A percentile compares a stretch with the other conserved stretches of the same genome.
These are phyloP conservation scores for Cataglyphis altisquamis DNA, from an alignment of 2,888 invertebrate genomes.

Conservation along the genomic window DNA sequence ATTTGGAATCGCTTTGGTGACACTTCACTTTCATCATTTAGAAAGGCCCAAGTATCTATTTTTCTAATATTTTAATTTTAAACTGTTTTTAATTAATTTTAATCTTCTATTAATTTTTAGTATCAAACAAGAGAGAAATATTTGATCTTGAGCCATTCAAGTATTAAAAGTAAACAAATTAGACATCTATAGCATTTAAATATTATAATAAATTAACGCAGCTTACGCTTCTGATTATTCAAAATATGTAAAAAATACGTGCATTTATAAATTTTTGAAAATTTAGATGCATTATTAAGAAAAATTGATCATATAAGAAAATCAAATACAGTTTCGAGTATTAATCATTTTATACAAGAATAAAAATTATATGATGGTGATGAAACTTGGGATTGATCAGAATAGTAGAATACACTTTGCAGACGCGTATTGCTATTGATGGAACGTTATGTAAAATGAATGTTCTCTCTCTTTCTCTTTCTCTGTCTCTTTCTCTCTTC, in stretches of 20 bases:
- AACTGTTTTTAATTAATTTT: neutral
- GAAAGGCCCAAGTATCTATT: neutral
- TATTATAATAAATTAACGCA: neutral
- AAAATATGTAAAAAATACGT: neutral
- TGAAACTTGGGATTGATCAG: neutral
- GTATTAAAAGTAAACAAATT: neutral
- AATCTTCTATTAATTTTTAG: neutral
- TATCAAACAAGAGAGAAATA: neutral
- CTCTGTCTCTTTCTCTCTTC: neutral
- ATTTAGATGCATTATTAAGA: neutral
- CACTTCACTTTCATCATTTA: neutral
- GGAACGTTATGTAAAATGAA: slow-evolving; percentile 31
- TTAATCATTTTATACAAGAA: neutral
- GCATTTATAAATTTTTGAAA: neutral
- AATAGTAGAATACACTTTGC: slow-evolving; percentile 13
- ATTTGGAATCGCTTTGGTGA: neutral
- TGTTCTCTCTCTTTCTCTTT: neutral
- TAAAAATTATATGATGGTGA: neutral
- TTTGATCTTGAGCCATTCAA: neutral
- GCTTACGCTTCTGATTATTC: neutral
- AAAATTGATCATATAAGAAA: neutral
- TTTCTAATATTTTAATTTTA: neutral
- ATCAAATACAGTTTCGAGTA: neutral
- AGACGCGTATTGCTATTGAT: neutral
- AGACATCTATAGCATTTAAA: neutral